Conservation (phyloP, 37 sponge, comb jelly and placozoan species). For the Geodia barretti region DNA sequence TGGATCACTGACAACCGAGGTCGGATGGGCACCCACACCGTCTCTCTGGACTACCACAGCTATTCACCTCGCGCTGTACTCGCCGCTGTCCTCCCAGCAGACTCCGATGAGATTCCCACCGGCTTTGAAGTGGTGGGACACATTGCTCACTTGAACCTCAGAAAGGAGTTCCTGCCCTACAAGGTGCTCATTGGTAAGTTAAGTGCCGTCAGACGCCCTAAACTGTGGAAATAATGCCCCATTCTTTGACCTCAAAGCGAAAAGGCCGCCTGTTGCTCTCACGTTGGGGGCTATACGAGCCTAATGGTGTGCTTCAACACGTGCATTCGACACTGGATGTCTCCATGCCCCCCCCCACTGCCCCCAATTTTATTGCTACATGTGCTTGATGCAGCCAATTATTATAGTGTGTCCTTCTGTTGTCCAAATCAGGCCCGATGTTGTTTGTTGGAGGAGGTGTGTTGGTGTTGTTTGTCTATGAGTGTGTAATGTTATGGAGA, state of each 20-base stretch:
- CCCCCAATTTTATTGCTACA: too few relatives aligned
- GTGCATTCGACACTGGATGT: background rate
- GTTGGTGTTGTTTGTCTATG: too few relatives aligned
- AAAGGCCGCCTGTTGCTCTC: background rate
- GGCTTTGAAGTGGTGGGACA: conserved; percentile 94
- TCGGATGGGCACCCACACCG: conserved; percentile 17
- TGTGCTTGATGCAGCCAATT: too few relatives aligned
- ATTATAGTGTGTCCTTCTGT: too few relatives aligned
- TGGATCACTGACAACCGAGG: conserved; percentile 60
- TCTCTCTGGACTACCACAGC: conserved; percentile 57
- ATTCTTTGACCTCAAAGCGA: background rate
- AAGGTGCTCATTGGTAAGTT: conserved; percentile 88
- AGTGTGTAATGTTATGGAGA: too few relatives aligned
- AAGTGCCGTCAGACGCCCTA: background rate
- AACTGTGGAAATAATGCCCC: background rate
- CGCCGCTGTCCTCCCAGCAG: conserved; percentile 63
- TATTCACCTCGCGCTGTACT: conserved; percentile 52
- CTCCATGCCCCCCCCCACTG: background rate
- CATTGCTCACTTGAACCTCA: conserved; percentile 94
- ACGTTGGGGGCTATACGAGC: background rate
- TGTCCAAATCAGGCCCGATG: too few relatives aligned
- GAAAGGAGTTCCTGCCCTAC: conserved; percentile 71
- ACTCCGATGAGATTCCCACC: conserved; percentile 54
- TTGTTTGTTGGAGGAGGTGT: too few relatives aligned
- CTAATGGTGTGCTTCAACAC: background rate